phyloP scores from a whole-genome alignment of 2,113 vertebrate genomes.

The Periophthalmus modestus region DNA sequence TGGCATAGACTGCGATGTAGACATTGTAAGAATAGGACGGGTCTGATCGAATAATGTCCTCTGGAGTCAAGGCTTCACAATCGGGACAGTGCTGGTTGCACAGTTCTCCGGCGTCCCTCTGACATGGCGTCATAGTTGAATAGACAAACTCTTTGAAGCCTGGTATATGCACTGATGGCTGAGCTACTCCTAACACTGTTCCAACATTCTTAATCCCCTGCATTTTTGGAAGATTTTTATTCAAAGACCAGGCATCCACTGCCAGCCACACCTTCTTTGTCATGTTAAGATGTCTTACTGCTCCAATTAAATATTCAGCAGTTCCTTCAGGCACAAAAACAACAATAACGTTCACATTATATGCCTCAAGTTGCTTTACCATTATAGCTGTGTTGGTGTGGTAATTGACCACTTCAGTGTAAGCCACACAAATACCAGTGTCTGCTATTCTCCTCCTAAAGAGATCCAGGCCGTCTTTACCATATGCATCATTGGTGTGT shows the following conservation, averaged over 20 bases:
- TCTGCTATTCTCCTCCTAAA: conserved; percentile 58
- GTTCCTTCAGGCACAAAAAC: conserved; percentile 44
- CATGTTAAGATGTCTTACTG: conserved; percentile 74
- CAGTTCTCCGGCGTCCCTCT: not conserved
- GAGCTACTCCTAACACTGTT: conserved; percentile 76
- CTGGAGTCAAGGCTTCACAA: conserved; percentile 19
- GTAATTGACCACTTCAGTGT: conserved; percentile 46
- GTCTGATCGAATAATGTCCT: not conserved
- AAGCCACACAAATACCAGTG: conserved; percentile 75
- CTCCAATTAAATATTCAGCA: conserved; percentile 61
- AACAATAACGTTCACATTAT: conserved; percentile 61
- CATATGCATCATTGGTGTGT: conserved; percentile 67
- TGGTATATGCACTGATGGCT: conserved; percentile 52
- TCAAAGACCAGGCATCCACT: conserved; percentile 78
- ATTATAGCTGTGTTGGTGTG: conserved; percentile 33
- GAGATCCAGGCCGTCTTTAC: conserved; percentile 50
- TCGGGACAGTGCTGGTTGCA: conserved; percentile 71
- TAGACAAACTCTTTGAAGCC: conserved; percentile 69
- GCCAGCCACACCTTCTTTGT: conserved; percentile 84
- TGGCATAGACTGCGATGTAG: conserved; percentile 77
- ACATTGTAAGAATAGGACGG: conserved; percentile 67
- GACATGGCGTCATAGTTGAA: conserved; percentile 6
- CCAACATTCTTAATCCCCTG: conserved; percentile 74
- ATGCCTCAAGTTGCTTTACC: conserved; percentile 56
- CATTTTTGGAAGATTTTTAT: conserved; percentile 49